Evolutionary conservation across 2,888 invertebrate genomes (phyloP).

Genomic region (Sylvicola fuscatus): DNA sequence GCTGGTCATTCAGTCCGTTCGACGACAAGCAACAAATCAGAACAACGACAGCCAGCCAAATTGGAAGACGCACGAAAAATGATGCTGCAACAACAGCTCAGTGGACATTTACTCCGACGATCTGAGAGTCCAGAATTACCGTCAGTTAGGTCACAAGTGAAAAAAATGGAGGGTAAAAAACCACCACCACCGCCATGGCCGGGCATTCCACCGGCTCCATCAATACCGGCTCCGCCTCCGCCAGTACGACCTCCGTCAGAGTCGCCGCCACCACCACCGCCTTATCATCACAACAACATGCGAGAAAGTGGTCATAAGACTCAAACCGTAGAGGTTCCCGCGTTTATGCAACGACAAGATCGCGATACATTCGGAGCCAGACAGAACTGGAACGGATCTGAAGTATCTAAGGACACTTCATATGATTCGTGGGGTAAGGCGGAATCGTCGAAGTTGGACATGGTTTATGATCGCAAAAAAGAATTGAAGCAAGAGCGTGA

Average conservation of each 20-base stretch:
- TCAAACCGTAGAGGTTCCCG: conserved; percentile 22
- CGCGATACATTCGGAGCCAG: conserved; percentile 53
- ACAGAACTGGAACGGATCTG: conserved; percentile 33
- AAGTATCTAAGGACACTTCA: conserved; percentile 14
- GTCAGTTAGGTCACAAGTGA: conserved; percentile 31
- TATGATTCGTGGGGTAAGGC: conserved; percentile 26
- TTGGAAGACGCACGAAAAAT: conserved; percentile 69
- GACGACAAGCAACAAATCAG: conserved; percentile 47
- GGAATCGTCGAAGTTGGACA: conserved; percentile 24
- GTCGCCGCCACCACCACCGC: conserved; percentile 41
- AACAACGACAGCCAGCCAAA: conserved; percentile 55
- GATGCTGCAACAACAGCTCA: conserved; percentile 68
- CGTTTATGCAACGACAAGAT: conserved; percentile 48
- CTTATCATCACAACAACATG: conserved; percentile 31
- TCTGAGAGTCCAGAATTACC: conserved; percentile 14
- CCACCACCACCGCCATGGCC: conserved; percentile 46
- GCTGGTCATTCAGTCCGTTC: conserved; percentile 71
- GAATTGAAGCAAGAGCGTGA: conserved; percentile 19
- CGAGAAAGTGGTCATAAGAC: conserved; percentile 8
- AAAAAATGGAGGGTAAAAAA: conserved; percentile 34
- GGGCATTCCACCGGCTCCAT: conserved; percentile 36
- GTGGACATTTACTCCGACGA: conserved; percentile 26
- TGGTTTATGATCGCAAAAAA: conserved; percentile 23
- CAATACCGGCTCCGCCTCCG: conserved; percentile 34
- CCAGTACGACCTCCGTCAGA: conserved; percentile 31